Evolutionary conservation across 2,113 vertebrate genomes (phyloP), one percentile per base, ranked within the genome.

Genomic region (Xyliphius kryptos): DNA sequence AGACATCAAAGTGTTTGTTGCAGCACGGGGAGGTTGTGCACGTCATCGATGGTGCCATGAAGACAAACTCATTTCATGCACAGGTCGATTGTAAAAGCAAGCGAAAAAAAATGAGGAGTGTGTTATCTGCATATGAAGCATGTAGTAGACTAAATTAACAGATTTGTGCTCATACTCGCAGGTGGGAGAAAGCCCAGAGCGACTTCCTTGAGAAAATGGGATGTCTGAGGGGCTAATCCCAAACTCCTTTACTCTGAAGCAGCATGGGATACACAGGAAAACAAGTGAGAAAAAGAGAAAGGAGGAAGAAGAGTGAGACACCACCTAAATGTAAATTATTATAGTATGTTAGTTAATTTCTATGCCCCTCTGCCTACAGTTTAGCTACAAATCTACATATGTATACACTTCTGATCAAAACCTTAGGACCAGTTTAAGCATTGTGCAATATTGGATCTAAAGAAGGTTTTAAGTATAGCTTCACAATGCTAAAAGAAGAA

Each of bases 171-270:
- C 93, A 82, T 91, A 97, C 78, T 97, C 93, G 91, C 92, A 93
- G 88, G 93, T 92, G 87, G 95, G 94, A 81, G 95, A 98, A 81
- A 90, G 91, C 80, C 95, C 94, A 86, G 94, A 85, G 86, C 91
- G 92, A 87, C 87, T 91, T 84, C 92, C 92, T 81, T 97, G 94
- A 80, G 92, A 95, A 91, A 98, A 98, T 88, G 95, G 95, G 89
- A 98, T 98, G 89, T 97, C 94, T 75, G 94, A 97, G 68, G 95
- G 95, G 91, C 94, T 97, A 90, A 98, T 98, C 91, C 95, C 95
- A 93, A 98, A 98, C 87, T 98, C 95, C 89, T 98, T 98, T 88
- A 98, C 96, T 92, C 96, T 99, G 89, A 86, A 88, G 83, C 79
- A 83, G 79, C 86, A 85, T 82, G 83, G 87, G 78, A 87, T 80